These are phyloP conservation scores for Marronus borbonicus DNA, from an alignment of 2,888 invertebrate species.

Conservation along the genomic window DNA sequence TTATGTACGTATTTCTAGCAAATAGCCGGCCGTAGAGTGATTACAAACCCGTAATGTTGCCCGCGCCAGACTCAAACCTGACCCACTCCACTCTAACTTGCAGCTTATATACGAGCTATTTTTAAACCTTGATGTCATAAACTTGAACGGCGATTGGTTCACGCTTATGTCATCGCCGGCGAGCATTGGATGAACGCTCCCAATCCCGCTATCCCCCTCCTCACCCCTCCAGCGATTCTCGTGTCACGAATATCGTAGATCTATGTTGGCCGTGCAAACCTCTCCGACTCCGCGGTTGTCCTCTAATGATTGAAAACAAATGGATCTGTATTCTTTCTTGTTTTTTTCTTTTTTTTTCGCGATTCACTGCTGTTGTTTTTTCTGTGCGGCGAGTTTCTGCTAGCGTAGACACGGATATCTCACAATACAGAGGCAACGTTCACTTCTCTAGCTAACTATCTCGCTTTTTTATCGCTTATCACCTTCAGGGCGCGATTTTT, in stretches of 20 bases:
- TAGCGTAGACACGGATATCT: background rate
- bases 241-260: constrained; percentile 57
- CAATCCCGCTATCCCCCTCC: constrained; percentile 32
- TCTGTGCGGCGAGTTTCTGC: background rate
- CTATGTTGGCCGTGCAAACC: constrained; percentile 62
- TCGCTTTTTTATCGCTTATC: constrained; percentile 25
- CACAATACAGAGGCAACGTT: constrained; percentile 8
- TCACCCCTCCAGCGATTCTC: background rate
- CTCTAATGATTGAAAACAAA: constrained; percentile 62
- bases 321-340: constrained; percentile 55
- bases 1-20: background rate
- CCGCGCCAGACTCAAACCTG: constrained; percentile 68
- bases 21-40: constrained; percentile 52
- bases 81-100: constrained; percentile 65
- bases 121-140: constrained; percentile 68
- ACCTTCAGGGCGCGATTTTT: constrained; percentile 33
- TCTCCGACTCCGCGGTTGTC: constrained; percentile 55
- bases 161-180: constrained; percentile 62
- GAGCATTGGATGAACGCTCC: constrained; percentile 62
- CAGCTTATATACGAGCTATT: constrained; percentile 67
- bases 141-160: constrained; percentile 59
- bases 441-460: constrained; percentile 14
- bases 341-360: constrained; percentile 53
- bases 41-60: constrained; percentile 62
- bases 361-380: constrained; percentile 44